Conservation (phyloP, 2,113 vertebrate species). For the Scartelaos histophorus region DNA sequence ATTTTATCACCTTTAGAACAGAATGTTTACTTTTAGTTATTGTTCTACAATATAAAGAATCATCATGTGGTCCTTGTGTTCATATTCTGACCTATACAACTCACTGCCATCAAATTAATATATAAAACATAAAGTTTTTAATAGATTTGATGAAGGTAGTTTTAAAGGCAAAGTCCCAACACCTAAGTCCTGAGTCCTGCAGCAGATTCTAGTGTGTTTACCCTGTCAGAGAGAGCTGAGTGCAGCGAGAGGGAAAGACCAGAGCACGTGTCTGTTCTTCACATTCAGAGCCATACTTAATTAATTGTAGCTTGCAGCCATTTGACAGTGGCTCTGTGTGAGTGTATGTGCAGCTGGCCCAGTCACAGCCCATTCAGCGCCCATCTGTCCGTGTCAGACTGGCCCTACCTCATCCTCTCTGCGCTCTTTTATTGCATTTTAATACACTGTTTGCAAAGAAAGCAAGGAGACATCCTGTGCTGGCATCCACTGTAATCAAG, state of each 20-base stretch:
- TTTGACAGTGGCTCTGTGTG: constrained; percentile 65
- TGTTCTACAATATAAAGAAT: too few relatives aligned
- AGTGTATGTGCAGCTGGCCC: constrained; percentile 68
- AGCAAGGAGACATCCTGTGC: not conserved
- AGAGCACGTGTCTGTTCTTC: constrained; percentile 50
- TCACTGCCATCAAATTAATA: not conserved
- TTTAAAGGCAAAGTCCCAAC: too few relatives aligned
- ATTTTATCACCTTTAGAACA: not conserved
- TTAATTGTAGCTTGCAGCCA: constrained; percentile 72
- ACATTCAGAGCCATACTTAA: constrained; percentile 65
- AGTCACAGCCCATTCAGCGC: constrained; percentile 71
- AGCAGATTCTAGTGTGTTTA: constrained; percentile 29
- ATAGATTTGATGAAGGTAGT: too few relatives aligned
- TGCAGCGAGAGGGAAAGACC: constrained; percentile 45
- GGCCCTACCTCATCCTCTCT: constrained; percentile 24
- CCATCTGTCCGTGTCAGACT: constrained; percentile 70
- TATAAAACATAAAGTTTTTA: too few relatives aligned
- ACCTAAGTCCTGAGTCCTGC: constrained; percentile 8
- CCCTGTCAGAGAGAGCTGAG: constrained; percentile 38
- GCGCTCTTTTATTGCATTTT: not conserved
- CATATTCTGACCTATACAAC: not conserved
- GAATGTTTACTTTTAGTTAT: not conserved
- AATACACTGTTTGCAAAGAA: constrained; percentile 1
- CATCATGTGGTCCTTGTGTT: not conserved
- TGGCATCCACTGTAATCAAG: constrained; percentile 44